Evolutionary conservation across 2,888 invertebrate species (phyloP).

Genomic region (Aporophyla nigra): DNA sequence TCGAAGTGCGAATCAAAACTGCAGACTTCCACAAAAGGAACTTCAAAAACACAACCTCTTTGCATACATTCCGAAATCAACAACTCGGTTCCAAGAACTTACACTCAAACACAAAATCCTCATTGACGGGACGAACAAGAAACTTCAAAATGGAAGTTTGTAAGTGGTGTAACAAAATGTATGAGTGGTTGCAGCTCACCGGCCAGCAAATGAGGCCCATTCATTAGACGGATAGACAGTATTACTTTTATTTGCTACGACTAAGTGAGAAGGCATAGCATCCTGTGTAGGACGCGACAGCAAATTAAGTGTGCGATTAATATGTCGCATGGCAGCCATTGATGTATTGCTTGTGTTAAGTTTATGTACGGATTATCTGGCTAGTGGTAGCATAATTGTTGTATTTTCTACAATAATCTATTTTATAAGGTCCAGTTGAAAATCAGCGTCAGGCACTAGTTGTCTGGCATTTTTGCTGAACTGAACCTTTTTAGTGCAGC

Average conservation of each 20-base stretch:
- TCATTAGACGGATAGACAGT: slow-evolving; percentile 79
- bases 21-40: slow-evolving; percentile 12
- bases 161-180: slow-evolving; percentile 39
- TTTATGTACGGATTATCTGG: background rate
- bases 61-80: slow-evolving; percentile 31
- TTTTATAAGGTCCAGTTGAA: no score
- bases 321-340: slow-evolving; percentile 33
- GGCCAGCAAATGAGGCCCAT: slow-evolving; percentile 70
- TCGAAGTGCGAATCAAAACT: slow-evolving; percentile 29
- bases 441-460: no score
- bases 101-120: slow-evolving; percentile 15
- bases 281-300: slow-evolving; percentile 81
- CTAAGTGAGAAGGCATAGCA: slow-evolving; percentile 84
- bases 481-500: no score
- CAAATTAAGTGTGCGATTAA: slow-evolving; percentile 68
- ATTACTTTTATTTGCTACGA: slow-evolving; percentile 83
- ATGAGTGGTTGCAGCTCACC: slow-evolving; percentile 48
- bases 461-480: no score
- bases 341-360: slow-evolving; percentile 28
- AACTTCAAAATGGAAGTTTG: slow-evolving; percentile 9
- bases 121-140: background rate
- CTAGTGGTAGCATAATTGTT: background rate
- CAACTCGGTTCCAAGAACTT: slow-evolving; percentile 29
- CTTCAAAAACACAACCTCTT: slow-evolving; percentile 16
- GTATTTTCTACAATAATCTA: background rate